A percentile compares a stretch with the other conserved stretches of the same genome.
Conservation (phyloP, 2,113 vertebrate species). For the Neodontobutis hainanensis region DNA sequence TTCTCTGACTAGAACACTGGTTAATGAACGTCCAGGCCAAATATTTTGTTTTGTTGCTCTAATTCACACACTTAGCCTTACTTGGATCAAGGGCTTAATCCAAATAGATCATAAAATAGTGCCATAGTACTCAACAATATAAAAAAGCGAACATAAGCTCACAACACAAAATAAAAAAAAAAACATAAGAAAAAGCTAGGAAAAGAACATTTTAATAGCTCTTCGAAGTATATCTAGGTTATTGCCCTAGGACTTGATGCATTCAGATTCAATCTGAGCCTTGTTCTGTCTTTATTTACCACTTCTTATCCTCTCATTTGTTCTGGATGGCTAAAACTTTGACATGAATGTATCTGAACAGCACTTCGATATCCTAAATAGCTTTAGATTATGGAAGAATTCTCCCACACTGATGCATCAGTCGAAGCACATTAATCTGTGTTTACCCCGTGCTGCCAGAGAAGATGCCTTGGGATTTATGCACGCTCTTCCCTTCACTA, state of each 20-base stretch:
- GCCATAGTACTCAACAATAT: too few species aligned
- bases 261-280: neutral
- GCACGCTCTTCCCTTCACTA: conserved; percentile 37
- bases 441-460: conserved; percentile 60
- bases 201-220: too few species aligned
- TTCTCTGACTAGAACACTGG: conserved; percentile 29
- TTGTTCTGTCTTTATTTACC: conserved; percentile 8
- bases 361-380: conserved; percentile 24
- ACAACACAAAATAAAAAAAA: too few species aligned
- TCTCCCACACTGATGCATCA: conserved; percentile 31
- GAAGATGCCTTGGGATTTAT: conserved; percentile 60
- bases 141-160: too few species aligned
- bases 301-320: neutral
- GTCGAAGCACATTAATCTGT: conserved; percentile 66
- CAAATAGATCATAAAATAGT: too few species aligned
- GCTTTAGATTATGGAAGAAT: conserved; percentile 52
- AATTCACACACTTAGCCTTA: neutral
- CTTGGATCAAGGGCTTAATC: too few species aligned
- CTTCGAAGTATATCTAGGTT: too few species aligned
- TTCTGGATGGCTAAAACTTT: neutral
- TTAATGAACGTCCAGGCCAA: conserved; percentile 61
- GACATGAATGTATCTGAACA: conserved; percentile 21
- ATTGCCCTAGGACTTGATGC: too few species aligned
- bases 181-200: too few species aligned
- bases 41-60: conserved; percentile 31